Conservation (phyloP, 2,113 vertebrate genomes). For the Saccopteryx leptura region DNA sequence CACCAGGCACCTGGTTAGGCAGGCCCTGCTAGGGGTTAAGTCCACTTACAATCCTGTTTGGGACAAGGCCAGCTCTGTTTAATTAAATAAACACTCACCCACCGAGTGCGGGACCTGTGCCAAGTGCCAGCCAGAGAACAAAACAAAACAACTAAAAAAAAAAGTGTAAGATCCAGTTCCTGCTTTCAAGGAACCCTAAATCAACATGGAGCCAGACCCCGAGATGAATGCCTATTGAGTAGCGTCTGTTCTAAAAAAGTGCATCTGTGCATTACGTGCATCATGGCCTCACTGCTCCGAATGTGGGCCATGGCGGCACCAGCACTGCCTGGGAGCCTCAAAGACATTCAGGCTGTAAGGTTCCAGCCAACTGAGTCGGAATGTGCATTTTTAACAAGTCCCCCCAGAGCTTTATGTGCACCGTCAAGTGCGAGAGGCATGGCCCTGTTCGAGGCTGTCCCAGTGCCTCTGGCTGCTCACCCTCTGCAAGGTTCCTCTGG, state of each 20-base stretch:
- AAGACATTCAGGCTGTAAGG: background rate
- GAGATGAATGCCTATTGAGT: background rate
- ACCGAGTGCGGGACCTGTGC: constrained; percentile 39
- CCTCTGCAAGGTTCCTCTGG: background rate
- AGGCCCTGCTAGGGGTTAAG: constrained; percentile 44
- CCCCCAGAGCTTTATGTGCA: background rate
- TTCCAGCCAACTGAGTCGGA: background rate
- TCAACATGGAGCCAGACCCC: background rate
- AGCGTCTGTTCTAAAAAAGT: background rate
- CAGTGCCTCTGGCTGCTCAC: background rate
- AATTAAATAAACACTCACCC: constrained; percentile 79
- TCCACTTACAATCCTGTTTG: constrained; percentile 59
- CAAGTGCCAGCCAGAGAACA: constrained; percentile 58
- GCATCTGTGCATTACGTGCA: background rate
- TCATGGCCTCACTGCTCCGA: background rate
- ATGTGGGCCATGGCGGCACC: background rate
- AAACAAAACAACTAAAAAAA: constrained; percentile 27
- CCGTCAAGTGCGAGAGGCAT: background rate
- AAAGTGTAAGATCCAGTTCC: background rate
- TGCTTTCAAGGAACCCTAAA: constrained; percentile 76
- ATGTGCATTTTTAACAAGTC: background rate
- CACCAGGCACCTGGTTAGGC: background rate
- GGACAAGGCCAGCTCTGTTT: constrained; percentile 71
- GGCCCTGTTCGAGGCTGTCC: background rate
- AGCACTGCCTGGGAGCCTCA: background rate